Percentiles rank a stretch among this genome's conserved stretches.
phyloP scores from a whole-genome alignment of 2,797 vertebrate genomes.

The Octomys mimax region DNA sequence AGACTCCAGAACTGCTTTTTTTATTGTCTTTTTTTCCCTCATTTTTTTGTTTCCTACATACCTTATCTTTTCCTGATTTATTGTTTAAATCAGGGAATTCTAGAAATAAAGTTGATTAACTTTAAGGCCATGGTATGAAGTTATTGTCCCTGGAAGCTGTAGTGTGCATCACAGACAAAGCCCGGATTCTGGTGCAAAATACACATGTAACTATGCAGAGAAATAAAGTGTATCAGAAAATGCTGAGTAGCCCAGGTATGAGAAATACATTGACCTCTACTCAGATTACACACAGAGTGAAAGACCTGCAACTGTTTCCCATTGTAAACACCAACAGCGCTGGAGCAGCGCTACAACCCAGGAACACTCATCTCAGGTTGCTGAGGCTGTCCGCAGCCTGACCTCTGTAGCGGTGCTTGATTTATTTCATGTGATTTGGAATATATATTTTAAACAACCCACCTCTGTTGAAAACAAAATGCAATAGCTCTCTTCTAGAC shows the following conservation, averaged over 20 bases:
- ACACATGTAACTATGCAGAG: constrained; percentile 17
- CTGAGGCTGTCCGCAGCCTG: background rate
- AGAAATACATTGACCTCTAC: constrained; percentile 65
- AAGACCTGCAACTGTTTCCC: constrained; percentile 61
- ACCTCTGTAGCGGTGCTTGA: background rate
- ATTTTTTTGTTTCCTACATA: background rate
- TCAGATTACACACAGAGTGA: constrained; percentile 51
- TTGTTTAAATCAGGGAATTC: constrained; percentile 33
- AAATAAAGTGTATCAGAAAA: constrained; percentile 20
- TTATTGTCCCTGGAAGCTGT: constrained; percentile 20
- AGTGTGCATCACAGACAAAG: constrained; percentile 36
- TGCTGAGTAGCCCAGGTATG: constrained; percentile 19
- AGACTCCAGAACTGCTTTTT: background rate
- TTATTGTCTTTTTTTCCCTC: constrained; percentile 37
- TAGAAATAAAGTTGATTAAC: constrained; percentile 24
- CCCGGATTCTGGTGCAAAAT: constrained; percentile 45
- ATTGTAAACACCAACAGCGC: background rate
- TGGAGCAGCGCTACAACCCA: background rate
- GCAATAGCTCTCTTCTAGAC: constrained; percentile 15
- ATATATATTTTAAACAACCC: constrained; percentile 5
- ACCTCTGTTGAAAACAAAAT: constrained; percentile 22
- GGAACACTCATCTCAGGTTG: background rate
- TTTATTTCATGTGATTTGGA: background rate
- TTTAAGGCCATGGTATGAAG: constrained; percentile 1
- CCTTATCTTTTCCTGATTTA: constrained; percentile 31